Conservation (phyloP, 92 coral and sea anemone species). For the Zoanthus solanderi region DNA sequence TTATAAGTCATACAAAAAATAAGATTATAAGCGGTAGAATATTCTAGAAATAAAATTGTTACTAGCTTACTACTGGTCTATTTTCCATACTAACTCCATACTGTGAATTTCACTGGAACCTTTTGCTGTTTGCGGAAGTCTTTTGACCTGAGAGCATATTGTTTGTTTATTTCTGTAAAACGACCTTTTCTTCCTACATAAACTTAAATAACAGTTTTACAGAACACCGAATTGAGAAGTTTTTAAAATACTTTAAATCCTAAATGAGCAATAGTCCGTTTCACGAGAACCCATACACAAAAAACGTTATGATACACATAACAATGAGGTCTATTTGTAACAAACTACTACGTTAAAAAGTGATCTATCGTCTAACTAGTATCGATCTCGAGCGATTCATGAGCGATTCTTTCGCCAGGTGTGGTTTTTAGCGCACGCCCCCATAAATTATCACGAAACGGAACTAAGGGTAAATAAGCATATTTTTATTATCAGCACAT, state of each 20-base stretch:
- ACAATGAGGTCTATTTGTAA: neutral
- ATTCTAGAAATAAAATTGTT: slow-evolving; percentile 7
- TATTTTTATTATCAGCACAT: neutral
- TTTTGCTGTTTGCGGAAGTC: neutral
- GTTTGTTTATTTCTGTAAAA: neutral
- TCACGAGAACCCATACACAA: neutral
- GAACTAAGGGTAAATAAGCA: neutral
- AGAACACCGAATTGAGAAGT: neutral
- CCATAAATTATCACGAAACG: slow-evolving; percentile 34
- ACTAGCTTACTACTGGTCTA: neutral
- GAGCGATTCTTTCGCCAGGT: slow-evolving; percentile 3
- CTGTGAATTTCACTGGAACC: neutral
- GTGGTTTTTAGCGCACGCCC: slow-evolving; percentile 45
- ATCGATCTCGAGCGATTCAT: neutral
- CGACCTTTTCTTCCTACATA: neutral
- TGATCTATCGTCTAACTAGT: neutral
- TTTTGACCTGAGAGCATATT: neutral
- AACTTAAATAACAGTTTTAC: neutral
- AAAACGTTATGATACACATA: neutral
- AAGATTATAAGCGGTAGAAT: neutral
- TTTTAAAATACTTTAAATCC: neutral
- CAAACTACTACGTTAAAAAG: neutral
- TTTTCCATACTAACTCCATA: neutral
- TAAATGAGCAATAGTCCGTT: neutral
- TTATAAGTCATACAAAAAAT: neutral